Conservation (phyloP, 2,888 invertebrate species). For the Polymixis flavicincta region DNA sequence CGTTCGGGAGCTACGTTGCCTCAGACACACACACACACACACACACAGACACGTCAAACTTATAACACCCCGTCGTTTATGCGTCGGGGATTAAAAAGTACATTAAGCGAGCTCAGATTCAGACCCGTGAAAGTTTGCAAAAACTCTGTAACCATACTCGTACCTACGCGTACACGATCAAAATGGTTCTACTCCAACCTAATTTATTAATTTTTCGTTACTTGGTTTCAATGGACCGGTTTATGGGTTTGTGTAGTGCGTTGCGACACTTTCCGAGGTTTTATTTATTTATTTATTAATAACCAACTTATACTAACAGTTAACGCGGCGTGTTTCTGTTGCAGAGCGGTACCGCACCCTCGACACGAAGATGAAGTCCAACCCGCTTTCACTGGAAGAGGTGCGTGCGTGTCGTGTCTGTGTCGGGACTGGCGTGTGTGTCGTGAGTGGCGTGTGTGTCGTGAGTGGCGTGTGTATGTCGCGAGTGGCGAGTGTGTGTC, state of each 20-base stretch:
- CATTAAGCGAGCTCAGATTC: too few relatives aligned
- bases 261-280: background rate
- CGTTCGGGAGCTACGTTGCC: too few relatives aligned
- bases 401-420: constrained; percentile 78
- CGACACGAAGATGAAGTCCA: constrained; percentile 93
- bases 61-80: too few relatives aligned
- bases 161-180: background rate
- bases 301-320: too few relatives aligned
- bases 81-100: too few relatives aligned
- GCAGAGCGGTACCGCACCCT: constrained; percentile 93
- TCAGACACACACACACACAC: too few relatives aligned
- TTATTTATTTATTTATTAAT: too few relatives aligned
- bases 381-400: constrained; percentile 93
- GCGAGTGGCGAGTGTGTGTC: constrained; percentile 37
- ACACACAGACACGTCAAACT: too few relatives aligned
- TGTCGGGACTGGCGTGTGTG: too few relatives aligned
- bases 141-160: background rate
- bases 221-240: background rate
- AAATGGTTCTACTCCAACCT: background rate
- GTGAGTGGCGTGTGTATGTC: constrained; percentile 23
- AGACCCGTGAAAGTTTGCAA: background rate
- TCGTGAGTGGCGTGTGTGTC: too few relatives aligned
- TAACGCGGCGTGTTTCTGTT: constrained; percentile 66
- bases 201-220: background rate
- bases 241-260: background rate